Evolutionary conservation across 2,113 vertebrate genomes (phyloP).

Genomic region (Verasper variegatus): DNA sequence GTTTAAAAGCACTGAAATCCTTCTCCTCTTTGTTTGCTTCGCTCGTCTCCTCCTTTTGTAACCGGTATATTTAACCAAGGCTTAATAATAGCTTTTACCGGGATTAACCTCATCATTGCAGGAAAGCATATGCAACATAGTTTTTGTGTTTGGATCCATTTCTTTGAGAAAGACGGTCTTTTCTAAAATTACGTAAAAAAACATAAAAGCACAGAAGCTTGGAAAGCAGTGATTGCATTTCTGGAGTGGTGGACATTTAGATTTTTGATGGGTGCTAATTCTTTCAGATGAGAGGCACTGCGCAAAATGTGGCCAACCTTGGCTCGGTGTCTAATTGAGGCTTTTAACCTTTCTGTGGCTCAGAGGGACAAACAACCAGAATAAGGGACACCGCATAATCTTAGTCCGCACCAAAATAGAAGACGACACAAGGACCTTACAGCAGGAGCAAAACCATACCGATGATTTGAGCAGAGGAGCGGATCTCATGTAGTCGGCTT

Average conservation of each 20-base stretch:
- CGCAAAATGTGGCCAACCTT: conserved; percentile 45
- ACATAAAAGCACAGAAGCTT: conserved; percentile 1
- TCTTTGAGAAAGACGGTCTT: conserved; percentile 5
- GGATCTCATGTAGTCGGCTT: conserved; percentile 37
- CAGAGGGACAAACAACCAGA: conserved; percentile 56
- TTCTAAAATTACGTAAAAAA: conserved; percentile 4
- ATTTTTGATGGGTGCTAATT: conserved; percentile 54
- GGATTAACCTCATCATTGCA: conserved; percentile 16
- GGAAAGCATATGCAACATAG: neutral
- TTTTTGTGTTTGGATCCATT: conserved; percentile 1
- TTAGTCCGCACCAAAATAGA: conserved; percentile 56
- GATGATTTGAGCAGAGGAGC: conserved; percentile 51
- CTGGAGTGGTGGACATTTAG: conserved; percentile 19
- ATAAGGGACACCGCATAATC: conserved; percentile 52
- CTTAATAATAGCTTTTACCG: conserved; percentile 43
- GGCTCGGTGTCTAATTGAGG: conserved; percentile 65
- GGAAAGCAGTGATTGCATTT: conserved; percentile 17
- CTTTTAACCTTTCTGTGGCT: conserved; percentile 68
- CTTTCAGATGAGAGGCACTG: conserved; percentile 44
- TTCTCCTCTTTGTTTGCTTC: conserved; percentile 29
- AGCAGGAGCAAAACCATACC: conserved; percentile 20
- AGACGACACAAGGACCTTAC: conserved; percentile 33
- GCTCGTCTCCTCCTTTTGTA: conserved; percentile 25
- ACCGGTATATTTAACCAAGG: conserved; percentile 24
- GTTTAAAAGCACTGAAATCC: conserved; percentile 33